Conservation (phyloP, 2,797 vertebrate genomes). For the Malurus splendens region DNA sequence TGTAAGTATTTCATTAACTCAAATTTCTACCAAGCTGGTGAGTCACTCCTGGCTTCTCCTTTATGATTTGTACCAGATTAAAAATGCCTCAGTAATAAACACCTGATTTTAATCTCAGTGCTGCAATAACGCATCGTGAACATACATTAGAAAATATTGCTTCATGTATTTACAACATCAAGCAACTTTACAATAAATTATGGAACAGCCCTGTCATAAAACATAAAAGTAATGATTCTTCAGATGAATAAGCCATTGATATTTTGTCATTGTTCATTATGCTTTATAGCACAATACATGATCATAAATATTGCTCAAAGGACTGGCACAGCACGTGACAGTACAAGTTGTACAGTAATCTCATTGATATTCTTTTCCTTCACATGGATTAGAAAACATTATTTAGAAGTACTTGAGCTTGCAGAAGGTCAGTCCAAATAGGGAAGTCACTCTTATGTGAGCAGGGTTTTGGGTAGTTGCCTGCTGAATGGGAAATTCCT, state of each 20-base stretch:
- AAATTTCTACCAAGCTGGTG: neutral
- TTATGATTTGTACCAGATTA: neutral
- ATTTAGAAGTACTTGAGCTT: neutral
- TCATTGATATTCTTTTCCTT: neutral
- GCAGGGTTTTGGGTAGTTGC: neutral
- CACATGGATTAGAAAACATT: neutral
- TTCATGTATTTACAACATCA: neutral
- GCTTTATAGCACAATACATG: neutral
- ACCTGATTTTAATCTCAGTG: neutral
- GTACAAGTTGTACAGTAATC: neutral
- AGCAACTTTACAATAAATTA: neutral
- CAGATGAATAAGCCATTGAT: neutral
- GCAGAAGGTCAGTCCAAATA: neutral
- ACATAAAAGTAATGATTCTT: neutral
- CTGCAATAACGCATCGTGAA: neutral
- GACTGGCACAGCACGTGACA: neutral
- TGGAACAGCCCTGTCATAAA: neutral
- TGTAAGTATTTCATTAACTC: constrained; percentile 4
- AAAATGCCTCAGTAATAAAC: constrained; percentile 24
- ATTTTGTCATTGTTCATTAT: constrained; percentile 8
- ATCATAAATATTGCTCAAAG: neutral
- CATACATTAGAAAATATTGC: neutral
- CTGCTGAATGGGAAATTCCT: neutral
- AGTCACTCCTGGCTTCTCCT: neutral
- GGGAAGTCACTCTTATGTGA: neutral